phyloP scores from a whole-genome alignment of 2,113 vertebrate species.

The Anguilla rostrata region DNA sequence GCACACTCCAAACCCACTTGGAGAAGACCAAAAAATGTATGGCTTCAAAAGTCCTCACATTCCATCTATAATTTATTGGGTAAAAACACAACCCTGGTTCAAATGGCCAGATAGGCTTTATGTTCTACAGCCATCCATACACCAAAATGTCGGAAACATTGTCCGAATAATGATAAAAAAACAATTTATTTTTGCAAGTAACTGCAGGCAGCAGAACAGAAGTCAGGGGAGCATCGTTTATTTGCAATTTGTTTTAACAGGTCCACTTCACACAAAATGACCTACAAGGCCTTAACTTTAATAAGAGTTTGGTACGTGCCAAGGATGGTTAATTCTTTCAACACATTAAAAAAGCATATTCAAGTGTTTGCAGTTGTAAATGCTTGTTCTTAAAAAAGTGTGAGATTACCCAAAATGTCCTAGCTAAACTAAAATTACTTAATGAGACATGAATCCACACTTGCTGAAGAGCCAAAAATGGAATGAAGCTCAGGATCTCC shows the following conservation, averaged over 20 bases:
- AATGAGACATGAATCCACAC: neutral
- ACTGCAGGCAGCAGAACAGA: conserved; percentile 34
- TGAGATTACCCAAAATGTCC: neutral
- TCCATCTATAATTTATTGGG: neutral
- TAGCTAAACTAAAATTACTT: neutral
- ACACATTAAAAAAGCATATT: neutral
- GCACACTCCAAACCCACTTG: conserved; percentile 16
- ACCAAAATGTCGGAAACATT: conserved; percentile 17
- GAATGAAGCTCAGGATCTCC: neutral
- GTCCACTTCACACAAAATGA: neutral
- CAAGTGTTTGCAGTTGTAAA: no score
- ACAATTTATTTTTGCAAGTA: conserved; percentile 47
- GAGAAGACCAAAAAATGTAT: conserved; percentile 19
- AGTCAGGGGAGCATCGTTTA: conserved; percentile 38
- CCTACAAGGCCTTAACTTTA: neutral
- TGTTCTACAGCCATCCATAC: neutral
- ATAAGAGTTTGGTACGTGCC: neutral
- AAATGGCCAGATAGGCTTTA: neutral
- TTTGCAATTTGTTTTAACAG: conserved; percentile 29
- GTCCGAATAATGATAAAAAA: neutral
- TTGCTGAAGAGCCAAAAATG: neutral
- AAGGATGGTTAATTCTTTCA: neutral
- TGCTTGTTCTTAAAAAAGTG: neutral
- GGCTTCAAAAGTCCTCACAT: neutral
- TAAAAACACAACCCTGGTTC: neutral